Evolutionary conservation across 2,888 invertebrate species (phyloP).

Genomic region (Diaphora mendica): DNA sequence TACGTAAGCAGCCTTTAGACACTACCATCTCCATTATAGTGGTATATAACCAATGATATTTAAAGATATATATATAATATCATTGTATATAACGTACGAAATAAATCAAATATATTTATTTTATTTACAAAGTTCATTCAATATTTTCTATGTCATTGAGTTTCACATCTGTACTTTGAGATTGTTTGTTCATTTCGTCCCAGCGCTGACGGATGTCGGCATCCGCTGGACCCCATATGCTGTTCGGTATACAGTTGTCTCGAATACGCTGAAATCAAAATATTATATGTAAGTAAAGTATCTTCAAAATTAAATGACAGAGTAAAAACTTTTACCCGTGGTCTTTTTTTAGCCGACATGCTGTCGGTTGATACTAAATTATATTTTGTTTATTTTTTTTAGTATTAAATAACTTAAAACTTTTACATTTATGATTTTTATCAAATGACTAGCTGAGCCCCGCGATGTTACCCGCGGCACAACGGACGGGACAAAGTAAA

Average conservation of each 20-base stretch:
- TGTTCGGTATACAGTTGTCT: slow-evolving; percentile 64
- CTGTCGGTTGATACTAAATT: no score
- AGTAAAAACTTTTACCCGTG: neutral
- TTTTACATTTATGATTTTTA: no score
- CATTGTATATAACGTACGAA: neutral
- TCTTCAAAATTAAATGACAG: neutral
- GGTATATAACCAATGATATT: neutral
- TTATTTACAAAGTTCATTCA: slow-evolving; percentile 9
- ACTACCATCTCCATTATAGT: neutral
- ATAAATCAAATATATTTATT: neutral
- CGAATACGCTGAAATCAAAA: slow-evolving; percentile 68
- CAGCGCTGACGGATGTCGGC: slow-evolving; percentile 69
- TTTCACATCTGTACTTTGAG: slow-evolving; percentile 35
- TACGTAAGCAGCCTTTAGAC: neutral
- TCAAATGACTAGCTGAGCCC: no score
- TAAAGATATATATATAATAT: no score
- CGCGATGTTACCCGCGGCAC: no score
- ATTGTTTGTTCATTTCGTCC: slow-evolving; percentile 55
- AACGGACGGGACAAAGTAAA: no score
- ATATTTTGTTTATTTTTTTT: no score
- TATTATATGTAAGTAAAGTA: neutral
- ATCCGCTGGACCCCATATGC: slow-evolving; percentile 88
- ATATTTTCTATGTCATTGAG: slow-evolving; percentile 45
- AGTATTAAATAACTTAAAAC: no score
- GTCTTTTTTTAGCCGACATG: neutral